Evolutionary conservation across 2,888 invertebrate species (phyloP), one percentile per base, ranked within the genome.

Genomic region (Meghimatium bilineatum): DNA sequence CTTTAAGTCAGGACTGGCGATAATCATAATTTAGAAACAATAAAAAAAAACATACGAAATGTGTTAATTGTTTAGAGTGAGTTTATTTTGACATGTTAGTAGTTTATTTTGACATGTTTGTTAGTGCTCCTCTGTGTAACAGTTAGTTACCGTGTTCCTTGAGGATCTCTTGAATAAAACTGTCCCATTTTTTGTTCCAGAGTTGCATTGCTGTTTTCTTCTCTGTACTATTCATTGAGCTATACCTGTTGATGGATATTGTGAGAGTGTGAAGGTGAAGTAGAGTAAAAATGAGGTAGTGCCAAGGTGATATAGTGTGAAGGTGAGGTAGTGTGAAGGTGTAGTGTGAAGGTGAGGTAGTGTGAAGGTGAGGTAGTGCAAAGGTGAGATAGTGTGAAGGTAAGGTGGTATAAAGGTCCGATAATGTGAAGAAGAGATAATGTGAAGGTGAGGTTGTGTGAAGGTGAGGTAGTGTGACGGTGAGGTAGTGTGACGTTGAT

Each of bases 171-270:
- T 66, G 66, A 1, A 66, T 66, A 14, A 66, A 66, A 32, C 66
- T 26, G 71, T 79, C 29, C 85, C 85, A 85, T 36, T 82, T 85
- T 0, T 10, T 20, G 12, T 71, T 8, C 85, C 85, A 85, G 26
- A 56, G 32, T 23, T 56, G 49, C 56, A 76, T 66, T 17, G 82
- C 85, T 8, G 38, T 34, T 23, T 56, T 49, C 32, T 80, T 85
- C 49, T 82, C 80, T 2, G 23, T 60, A 34, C 6, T 29, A 10
- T 34, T 34, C 76, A 85, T 79, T 1, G 71, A 75, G n/a, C 85
- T 85, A 80, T 85, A 85, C 49, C 85, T 85, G 85, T 38, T 67
- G 8, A 23, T 56, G 3, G 14, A 12, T 29, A 12, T n/a, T 26
- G 63, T 8, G 12, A 12, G 5, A 44, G 12, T 14, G 5, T n/a